Evolutionary conservation across 2,113 vertebrate species (phyloP), one percentile per base, ranked within the genome.

Genomic region (Chinchilla lanigera): DNA sequence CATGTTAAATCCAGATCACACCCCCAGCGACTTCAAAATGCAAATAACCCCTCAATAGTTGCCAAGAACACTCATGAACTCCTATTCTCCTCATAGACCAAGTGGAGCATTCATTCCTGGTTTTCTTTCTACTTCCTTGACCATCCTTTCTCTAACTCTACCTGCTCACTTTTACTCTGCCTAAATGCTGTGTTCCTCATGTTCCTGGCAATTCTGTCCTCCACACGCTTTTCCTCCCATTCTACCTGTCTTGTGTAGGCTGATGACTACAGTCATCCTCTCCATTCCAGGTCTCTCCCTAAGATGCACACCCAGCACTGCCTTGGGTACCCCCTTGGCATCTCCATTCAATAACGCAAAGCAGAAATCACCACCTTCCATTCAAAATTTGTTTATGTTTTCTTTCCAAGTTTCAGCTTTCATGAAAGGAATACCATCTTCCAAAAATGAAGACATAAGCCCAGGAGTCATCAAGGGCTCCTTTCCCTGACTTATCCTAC

Each of bases 171-270:
- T 71, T 35, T 47, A 65, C 14, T 56, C 61, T 90, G 12, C n/a
- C 54, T 87, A 4, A 54, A 8, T 0, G 0, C 4, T 52, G 7
- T 19, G 6, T 56, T 80, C 47, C 7, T 44, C 1, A 1, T 12
- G 26, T 12, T 54, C 61, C 16, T 56, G 4, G 9, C 20, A 47
- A 19, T 54, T 63, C 65, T 71, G 3, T 73, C 20, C 22, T 86
- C 50, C 1, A 26, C n/a, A 19, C 5, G 26, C 26, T 75, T 84
- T 44, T 92, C 61, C 89, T 93, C 30, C 54, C n/a, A 63, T 22
- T 33, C 33, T 11, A 1, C 47, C 60, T 80, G 38, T 47, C 2
- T 0, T 35, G 14, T 56, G 47, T 19, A 73, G 28, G 7, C 28
- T 47, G 28, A 28, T 44, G 7, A 44, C 30, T 90, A 90, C 17